phyloP scores from a whole-genome alignment of 2,888 invertebrate genomes.

The Drosophila phalerata region DNA sequence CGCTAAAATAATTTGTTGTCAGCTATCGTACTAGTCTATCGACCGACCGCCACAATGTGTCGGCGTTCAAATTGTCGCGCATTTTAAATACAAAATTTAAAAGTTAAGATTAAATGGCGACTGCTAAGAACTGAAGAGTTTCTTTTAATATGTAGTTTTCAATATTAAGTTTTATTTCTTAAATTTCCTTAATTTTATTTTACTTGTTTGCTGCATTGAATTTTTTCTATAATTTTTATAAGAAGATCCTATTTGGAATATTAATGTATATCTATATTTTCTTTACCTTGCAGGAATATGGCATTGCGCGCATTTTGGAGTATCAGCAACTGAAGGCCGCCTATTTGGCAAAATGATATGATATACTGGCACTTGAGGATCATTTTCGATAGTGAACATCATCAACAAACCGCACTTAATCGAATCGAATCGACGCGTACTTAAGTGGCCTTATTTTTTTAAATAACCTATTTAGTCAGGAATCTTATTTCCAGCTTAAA shows the following conservation, averaged over 20 bases:
- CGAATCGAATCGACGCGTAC: constrained; percentile 59
- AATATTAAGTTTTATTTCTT: neutral
- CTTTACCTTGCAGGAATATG: constrained; percentile 79
- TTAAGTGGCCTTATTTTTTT: constrained; percentile 69
- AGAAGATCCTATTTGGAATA: no score
- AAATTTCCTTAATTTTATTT: neutral
- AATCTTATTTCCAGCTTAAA: constrained; percentile 31
- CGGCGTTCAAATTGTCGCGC: no score
- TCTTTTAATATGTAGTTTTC: no score
- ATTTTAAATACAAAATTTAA: no score
- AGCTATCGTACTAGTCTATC: constrained; percentile 1
- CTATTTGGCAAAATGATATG: constrained; percentile 60
- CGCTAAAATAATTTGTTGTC: neutral
- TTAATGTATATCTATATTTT: neutral
- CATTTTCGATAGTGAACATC: constrained; percentile 11
- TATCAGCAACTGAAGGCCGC: constrained; percentile 76
- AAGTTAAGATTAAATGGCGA: no score
- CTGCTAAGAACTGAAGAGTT: no score
- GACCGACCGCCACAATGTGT: neutral
- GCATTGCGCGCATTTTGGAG: constrained; percentile 80
- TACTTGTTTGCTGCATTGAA: no score
- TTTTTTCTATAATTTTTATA: no score
- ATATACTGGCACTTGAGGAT: constrained; percentile 15
- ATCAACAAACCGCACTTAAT: constrained; percentile 52
- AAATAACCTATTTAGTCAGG: constrained; percentile 25